phyloP scores from a whole-genome alignment of 2,888 invertebrate species.

The Ormyrus thymus region DNA sequence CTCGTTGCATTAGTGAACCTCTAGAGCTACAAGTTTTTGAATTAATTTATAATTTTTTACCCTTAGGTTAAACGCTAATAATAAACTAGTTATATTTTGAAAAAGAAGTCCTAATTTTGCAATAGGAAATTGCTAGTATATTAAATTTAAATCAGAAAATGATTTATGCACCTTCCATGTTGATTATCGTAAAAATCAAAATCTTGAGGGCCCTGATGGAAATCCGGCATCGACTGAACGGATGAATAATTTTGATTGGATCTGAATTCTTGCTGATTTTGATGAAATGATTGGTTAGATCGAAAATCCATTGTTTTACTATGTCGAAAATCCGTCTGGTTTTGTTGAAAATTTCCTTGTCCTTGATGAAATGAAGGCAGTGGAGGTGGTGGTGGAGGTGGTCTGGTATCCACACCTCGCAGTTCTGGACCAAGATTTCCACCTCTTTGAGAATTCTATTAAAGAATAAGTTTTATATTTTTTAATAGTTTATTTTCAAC shows the following conservation, averaged over 20 bases:
- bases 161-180: slow-evolving; percentile 53
- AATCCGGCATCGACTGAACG: slow-evolving; percentile 59
- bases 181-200: slow-evolving; percentile 66
- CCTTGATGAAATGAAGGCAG: slow-evolving; percentile 64
- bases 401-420: slow-evolving; percentile 53
- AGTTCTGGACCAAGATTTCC: slow-evolving; percentile 54
- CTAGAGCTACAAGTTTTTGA: slow-evolving; percentile 62
- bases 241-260: slow-evolving; percentile 59
- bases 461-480: slow-evolving; percentile 6
- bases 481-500: not conserved
- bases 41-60: not conserved
- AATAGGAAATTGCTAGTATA: too few species aligned
- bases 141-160: too few species aligned
- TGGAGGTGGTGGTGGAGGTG: slow-evolving; percentile 64
- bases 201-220: slow-evolving; percentile 63
- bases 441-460: slow-evolving; percentile 49
- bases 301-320: slow-evolving; percentile 61
- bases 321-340: slow-evolving; percentile 55
- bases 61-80: too few species aligned
- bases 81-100: too few species aligned
- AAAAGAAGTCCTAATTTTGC: too few species aligned
- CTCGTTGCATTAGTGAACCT: slow-evolving; percentile 43
- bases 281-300: slow-evolving; percentile 63
- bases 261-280: slow-evolving; percentile 64
- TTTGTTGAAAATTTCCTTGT: slow-evolving; percentile 58